phyloP scores from a whole-genome alignment of 2,888 invertebrate species.

The Cataglyphis livida region DNA sequence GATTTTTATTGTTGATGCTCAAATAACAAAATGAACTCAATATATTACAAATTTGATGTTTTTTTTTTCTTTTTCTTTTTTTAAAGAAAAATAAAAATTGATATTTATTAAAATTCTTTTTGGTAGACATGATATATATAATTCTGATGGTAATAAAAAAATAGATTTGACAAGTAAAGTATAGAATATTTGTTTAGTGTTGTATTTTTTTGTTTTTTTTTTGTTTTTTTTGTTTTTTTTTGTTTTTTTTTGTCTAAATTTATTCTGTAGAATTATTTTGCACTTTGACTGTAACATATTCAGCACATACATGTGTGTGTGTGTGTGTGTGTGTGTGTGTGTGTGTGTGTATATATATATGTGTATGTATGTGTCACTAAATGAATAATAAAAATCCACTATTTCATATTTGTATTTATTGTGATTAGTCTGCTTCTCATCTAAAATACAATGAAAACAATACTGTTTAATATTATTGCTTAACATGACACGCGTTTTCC shows the following conservation, averaged over 20 bases:
- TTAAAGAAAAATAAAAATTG: not conserved
- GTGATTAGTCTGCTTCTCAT: conserved; percentile 19
- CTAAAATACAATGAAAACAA: conserved; percentile 5
- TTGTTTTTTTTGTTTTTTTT: not conserved
- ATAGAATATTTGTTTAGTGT: conserved; percentile 8
- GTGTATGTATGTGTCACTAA: not conserved
- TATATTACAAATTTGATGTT: not conserved
- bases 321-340: not conserved
- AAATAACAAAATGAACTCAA: conserved; percentile 36
- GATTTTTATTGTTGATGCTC: not conserved
- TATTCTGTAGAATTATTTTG: conserved; percentile 40
- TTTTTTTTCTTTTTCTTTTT: not conserved
- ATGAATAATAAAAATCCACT: not conserved
- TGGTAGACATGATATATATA: not conserved
- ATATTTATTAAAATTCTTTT: not conserved
- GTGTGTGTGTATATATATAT: no score
- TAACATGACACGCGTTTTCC: not conserved
- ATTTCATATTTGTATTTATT: conserved; percentile 13
- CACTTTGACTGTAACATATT: conserved; percentile 55
- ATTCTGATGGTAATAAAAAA: not conserved
- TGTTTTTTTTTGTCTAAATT: not conserved
- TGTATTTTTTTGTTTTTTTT: not conserved
- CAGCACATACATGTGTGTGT: conserved; percentile 1
- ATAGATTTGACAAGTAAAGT: conserved; percentile 11
- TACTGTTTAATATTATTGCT: not conserved